Percentiles rank a stretch among this genome's conserved stretches.
These are phyloP conservation scores for Zingel zingel DNA, from an alignment of 2,113 vertebrate genomes.

Conservation along the genomic window DNA sequence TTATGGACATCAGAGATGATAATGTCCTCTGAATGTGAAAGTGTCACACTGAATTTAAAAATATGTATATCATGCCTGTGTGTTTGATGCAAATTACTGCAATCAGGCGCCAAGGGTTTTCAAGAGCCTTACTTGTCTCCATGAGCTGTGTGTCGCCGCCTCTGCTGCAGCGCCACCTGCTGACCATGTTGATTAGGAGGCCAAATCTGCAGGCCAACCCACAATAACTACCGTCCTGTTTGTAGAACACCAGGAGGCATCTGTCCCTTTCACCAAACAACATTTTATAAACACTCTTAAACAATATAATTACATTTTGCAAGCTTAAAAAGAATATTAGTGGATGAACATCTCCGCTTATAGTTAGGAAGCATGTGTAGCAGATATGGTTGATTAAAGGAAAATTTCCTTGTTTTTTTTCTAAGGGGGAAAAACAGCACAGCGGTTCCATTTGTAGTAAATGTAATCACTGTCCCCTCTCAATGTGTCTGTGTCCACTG, in stretches of 20 bases:
- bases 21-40: too few relatives aligned
- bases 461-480: neutral
- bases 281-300: neutral
- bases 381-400: neutral
- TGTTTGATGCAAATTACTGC: neutral
- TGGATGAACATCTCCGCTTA: neutral
- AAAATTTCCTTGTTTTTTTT: too few relatives aligned
- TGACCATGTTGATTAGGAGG: too few relatives aligned
- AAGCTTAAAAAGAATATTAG: neutral
- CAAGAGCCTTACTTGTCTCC: neutral
- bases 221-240: neutral
- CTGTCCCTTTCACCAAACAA: neutral
- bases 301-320: neutral
- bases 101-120: neutral
- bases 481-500: too few relatives aligned
- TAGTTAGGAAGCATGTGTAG: neutral
- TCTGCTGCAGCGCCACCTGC: too few relatives aligned
- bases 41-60: neutral
- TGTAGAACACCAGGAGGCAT: neutral
- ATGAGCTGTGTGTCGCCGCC: too few relatives aligned
- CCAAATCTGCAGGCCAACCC: too few relatives aligned
- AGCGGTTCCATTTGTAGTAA: neutral
- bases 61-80: neutral
- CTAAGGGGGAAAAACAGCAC: neutral
- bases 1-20: too few relatives aligned